Base-by-base conservation (phyloP, 1,140 invertebrate species). In the Eumaeus atala region DNA sequence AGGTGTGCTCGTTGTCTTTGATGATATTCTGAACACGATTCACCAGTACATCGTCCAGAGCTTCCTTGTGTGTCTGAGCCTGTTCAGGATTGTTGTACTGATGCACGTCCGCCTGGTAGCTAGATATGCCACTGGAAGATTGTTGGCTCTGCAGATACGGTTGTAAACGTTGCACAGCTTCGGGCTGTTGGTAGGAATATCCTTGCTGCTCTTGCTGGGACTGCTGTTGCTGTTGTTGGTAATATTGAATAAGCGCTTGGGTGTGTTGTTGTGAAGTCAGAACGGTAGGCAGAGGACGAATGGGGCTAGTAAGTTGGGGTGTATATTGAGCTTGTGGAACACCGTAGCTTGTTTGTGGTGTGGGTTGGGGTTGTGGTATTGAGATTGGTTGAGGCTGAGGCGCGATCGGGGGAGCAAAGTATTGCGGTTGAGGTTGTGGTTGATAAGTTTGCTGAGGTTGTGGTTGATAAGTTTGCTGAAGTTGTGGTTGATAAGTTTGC, bases 21-120 rank as follows among this genome's bases (percentile, higher is more conserved):
- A 87, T 74, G 9, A 84, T 77, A 34, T 74, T 70, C 53, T 81
- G 73, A 37, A 84, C 70, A 17, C 67, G 67, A 12, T 61, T 65
- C 0, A 84, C 70, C 0, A 81, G 74, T 4, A 71, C 68, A 2
- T 82, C 72, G 48, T 87, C 80, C 5, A 88, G 61, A 14, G 74
- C 72, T 6, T 80, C 73, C 9, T 63, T 59, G 44, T 86, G 80
- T 3, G 54, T 56, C 52, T 72, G 72, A 10, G 40, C 50, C 33
- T 71, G 57, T 6, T 59, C 70, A 0, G 58, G 35, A 17, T 48
- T 68, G 35, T 51, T 72, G 55, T 79, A 83, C 52, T 76, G 79
- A 18, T 67, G 71, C 6, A 67, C 70, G 51, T 81, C 74, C 3
- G 76, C 68, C 47, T 83, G 74, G 48, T 80, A 78, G 51, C 76